Evolutionary conservation across 2,888 invertebrate genomes (phyloP), one percentile per base, ranked within the genome.

Genomic region (Athetis lepigone): DNA sequence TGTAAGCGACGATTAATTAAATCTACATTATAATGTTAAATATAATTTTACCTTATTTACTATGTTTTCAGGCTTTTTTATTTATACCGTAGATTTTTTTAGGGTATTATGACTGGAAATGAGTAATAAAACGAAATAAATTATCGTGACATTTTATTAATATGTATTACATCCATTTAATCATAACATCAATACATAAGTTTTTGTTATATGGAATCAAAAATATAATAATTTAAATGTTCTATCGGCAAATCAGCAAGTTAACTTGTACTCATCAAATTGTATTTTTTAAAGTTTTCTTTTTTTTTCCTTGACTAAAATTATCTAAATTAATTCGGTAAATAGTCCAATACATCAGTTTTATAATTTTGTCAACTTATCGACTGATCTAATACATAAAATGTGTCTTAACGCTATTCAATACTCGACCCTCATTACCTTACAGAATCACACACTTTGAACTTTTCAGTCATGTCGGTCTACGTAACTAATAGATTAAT

Each of bases 381-480:
- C 21, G 59, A 79, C 58, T 57, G 64, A 61, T 66, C 69, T 70
- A 70, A 68, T 67, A 73, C 62, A 77, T 77, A 68, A 68, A 66
- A 76, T 57, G 77, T 80, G 72, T 74, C 80, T 82, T 84, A 83
- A 71, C 61, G 42, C 79, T 84, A 83, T 63, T 84, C 84, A 83
- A 83, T 85, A 79, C 85, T 75, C 75, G 70, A 74, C 71, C 66
- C 67, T 67, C 71, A 76, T 79, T 80, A 73, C 57, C 16, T 74
- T 72, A 81, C 46, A 62, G 76, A 77, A 86, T 88, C 88, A 88
- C 88, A 88, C 86, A 77, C 81, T 89, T 91, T 90, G 90, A 88
- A 90, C 90, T 88, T 78, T 85, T 88, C 89, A 88, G 88, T 87
- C 86, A 82, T 78, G 80, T 84, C 81, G 60, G 72, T 76, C 80